Evolutionary conservation across 2,113 vertebrate genomes (phyloP), one percentile per base, ranked within the genome.

Genomic region (Lampris megalopsis): DNA sequence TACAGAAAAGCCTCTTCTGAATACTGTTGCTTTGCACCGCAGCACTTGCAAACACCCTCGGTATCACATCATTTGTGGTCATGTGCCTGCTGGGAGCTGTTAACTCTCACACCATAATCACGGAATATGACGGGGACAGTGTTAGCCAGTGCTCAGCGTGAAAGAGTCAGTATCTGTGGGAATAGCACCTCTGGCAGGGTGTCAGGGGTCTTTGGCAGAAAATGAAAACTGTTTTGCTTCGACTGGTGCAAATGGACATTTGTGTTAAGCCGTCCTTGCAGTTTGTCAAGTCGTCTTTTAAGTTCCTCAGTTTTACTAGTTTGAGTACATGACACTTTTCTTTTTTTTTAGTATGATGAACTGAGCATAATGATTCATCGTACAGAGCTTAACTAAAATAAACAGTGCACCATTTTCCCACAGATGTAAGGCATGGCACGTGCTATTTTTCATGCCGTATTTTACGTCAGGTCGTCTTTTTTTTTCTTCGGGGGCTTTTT

Each of bases 31-130:
- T 35, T 10, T 7, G 1, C 41, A 90, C 63, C 78, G 83, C 84
- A 74, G 50, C 54, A 49, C 68, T 79, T 79, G 75, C 70, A 74
- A 47, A 64, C 71, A 49, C 68, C 60, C 24, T 43, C 56, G 24
- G 48, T 65, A 77, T 86, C 83, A 41, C 52, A 24, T 74, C 58
- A 61, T 35, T 43, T 64, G 77, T 75, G 74, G 60, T 64, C 73
- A 75, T 70, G 63, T 58, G 65, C 77, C n/a, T 69, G 48, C 9
- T 13, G 50, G 50, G 50, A 53, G 13, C 9, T 1, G 50, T 11
- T 13, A 11, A 11, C 13, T n/a, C 13, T 11, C 50, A 53, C 50
- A 53, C 50, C 43, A 4, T 53, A 53, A 53, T 53, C 13, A 45
- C 4, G 43, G 7, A 45, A 24, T 24, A 24, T 24, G 24, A 24